Conservation (phyloP, 2,797 vertebrate genomes). For the Lithobates pipiens region DNA sequence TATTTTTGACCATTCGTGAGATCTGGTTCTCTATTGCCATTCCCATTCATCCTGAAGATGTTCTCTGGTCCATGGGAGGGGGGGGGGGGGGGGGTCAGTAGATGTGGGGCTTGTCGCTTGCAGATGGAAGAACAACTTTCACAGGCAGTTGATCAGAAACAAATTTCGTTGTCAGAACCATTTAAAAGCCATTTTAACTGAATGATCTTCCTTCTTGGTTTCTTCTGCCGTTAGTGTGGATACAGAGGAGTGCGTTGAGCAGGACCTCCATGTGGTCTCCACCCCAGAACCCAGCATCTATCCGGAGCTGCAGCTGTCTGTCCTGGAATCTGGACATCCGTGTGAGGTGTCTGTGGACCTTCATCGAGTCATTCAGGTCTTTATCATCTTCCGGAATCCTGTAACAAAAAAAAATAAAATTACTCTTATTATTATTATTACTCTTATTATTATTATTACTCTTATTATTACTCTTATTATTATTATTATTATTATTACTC, state of each 20-base stretch:
- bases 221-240: slow-evolving; percentile 76
- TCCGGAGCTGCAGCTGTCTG: slow-evolving; percentile 82
- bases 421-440: not conserved
- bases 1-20: no score
- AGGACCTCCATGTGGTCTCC: slow-evolving; percentile 75
- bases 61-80: no score
- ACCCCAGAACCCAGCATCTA: slow-evolving; percentile 58
- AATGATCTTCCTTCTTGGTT: not conserved
- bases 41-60: no score
- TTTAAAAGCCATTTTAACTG: not conserved
- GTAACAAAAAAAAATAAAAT: not conserved
- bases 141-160: no score
- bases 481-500: not conserved
- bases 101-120: no score
- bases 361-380: slow-evolving; percentile 91
- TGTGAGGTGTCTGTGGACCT: slow-evolving; percentile 87
- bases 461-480: no score
- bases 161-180: no score
- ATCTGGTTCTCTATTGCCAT: no score
- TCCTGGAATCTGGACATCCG: slow-evolving; percentile 82
- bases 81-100: no score
- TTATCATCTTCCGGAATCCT: not conserved
- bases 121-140: no score
- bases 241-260: slow-evolving; percentile 82
- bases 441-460: not conserved